Evolutionary conservation across 2,797 vertebrate genomes (phyloP).

Genomic region (Onychomys arenicola): DNA sequence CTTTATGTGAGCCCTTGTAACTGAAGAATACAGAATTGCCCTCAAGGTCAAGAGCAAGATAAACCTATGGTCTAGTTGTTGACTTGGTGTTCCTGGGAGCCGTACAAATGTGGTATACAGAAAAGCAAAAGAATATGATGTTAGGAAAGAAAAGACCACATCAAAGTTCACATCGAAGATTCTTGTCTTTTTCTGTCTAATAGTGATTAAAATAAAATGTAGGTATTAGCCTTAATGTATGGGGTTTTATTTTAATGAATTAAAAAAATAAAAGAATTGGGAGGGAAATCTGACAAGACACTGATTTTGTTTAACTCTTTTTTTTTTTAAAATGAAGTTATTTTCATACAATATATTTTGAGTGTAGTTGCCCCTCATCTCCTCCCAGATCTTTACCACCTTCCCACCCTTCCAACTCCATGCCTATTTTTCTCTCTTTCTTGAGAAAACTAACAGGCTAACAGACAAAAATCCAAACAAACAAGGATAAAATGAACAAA

Average conservation of each 20-base stretch:
- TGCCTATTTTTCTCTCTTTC: neutral
- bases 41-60: neutral
- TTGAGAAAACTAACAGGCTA: neutral
- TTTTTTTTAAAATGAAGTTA: neutral
- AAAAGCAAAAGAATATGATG: neutral
- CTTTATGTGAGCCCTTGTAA: neutral
- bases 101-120: neutral
- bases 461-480: too few relatives aligned
- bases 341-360: neutral
- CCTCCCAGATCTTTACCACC: neutral
- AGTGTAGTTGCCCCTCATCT: too few relatives aligned
- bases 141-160: neutral
- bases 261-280: neutral
- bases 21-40: neutral
- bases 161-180: neutral
- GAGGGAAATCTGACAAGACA: neutral
- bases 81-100: neutral
- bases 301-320: neutral
- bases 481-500: neutral
- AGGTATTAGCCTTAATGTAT: neutral
- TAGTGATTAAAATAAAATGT: slow-evolving; percentile 38
- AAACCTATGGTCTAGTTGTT: neutral
- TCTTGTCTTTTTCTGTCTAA: neutral
- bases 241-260: neutral
- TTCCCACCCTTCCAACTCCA: neutral